A percentile compares a stretch with the other conserved stretches of the same genome.
phyloP scores from a whole-genome alignment of 64 coral and sea anemone species.

The Pocillopora verrucosa region DNA sequence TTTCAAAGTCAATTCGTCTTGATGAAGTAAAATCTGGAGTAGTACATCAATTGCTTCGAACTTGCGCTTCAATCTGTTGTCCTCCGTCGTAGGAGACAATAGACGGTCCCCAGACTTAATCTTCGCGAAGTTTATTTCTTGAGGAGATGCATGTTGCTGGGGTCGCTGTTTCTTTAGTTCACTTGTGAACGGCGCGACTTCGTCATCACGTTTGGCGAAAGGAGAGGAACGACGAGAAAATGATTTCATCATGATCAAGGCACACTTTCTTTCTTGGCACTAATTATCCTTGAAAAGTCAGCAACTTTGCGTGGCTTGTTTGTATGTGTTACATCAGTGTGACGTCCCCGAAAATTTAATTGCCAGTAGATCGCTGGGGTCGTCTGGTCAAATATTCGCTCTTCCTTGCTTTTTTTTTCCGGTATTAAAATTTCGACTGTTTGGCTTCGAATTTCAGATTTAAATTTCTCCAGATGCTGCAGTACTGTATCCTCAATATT shows the following conservation, averaged over 20 bases:
- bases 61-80: conserved; percentile 31
- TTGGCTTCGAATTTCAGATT: not conserved
- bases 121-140: not conserved
- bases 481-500: not conserved
- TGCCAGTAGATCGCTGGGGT: not conserved
- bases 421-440: not conserved
- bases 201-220: not conserved
- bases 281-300: not conserved
- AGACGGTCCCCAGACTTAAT: no score
- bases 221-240: not conserved
- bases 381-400: not conserved
- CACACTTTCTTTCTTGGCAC: not conserved
- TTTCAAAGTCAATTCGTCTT: conserved; percentile 60
- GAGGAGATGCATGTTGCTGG: not conserved
- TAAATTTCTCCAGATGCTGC: not conserved
- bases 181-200: not conserved
- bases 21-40: conserved; percentile 59
- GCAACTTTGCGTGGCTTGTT: not conserved
- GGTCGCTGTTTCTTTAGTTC: not conserved
- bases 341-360: not conserved
- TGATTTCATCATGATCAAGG: conserved; percentile 17
- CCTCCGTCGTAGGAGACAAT: not conserved
- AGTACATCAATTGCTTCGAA: conserved; percentile 62
- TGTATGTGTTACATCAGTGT: no score
- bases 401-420: not conserved